Evolutionary conservation across 2,888 invertebrate species (phyloP), one percentile per base, ranked within the genome.

Genomic region (Notodonta ziczac): DNA sequence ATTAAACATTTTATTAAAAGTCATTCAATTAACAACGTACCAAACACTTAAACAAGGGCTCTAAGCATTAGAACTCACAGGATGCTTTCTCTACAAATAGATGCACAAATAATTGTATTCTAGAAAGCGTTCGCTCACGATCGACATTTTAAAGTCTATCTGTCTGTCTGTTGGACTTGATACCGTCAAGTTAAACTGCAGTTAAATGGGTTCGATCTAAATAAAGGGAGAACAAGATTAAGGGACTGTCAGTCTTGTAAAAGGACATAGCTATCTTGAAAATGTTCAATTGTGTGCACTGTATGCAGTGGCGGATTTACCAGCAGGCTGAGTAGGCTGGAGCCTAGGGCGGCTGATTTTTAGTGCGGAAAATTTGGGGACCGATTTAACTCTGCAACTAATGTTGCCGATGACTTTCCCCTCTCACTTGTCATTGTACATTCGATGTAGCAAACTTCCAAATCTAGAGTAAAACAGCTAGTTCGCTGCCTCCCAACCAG

Each of bases 131-230:
- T 66, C 58, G 69, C 69, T 69, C 56, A 61, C 63, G 71, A 77
- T 73, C 69, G 78, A 78, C 65, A 63, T 68, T 59, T 60, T 78
- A 77, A 82, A 74, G 72, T 72, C 72, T 71, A 76, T 80, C 80
- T 62, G 71, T 69, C 74, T 59, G 69, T 74, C 74, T 68, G 67
- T 71, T 66, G 51, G 56, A 66, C 57, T 71, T 66, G 66, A 63
- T 57, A 60, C 57, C 14, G 53, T 14, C 57, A 46, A 57, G 24
- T 60, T 51, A 32, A 51, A 51, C 14, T 56, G 16, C 44, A 50
- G 16, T 46, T 46, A 46, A 46, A 46, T 44, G 13, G 10, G 40
- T 44, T 24, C 5, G 12, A 44, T 44, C n/a, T n/a, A n/a, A 46
- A 10, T n/a, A 13, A n/a, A 46, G 46, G 46, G 46, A 13, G 10